phyloP scores from a whole-genome alignment of 1,140 invertebrate species.

The Platorchestia sp. region DNA sequence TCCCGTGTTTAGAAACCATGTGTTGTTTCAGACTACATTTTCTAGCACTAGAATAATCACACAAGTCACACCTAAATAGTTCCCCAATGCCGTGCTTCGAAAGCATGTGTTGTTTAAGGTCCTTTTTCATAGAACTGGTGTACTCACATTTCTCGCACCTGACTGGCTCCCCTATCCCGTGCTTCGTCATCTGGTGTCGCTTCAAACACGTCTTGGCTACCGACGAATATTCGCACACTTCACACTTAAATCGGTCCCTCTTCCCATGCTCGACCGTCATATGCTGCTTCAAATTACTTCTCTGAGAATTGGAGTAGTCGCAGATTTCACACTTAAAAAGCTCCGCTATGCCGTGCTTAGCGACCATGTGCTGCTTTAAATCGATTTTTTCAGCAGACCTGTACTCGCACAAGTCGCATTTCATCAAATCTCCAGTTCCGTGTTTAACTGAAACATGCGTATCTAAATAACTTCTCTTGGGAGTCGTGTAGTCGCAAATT shows the following conservation, averaged over 20 bases:
- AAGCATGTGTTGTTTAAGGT: background rate
- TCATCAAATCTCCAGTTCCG: background rate
- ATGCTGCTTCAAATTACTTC: too few species aligned
- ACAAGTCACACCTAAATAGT: background rate
- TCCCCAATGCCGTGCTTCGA: background rate
- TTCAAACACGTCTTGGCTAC: background rate
- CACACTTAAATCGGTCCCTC: too few species aligned
- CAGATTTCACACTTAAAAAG: background rate
- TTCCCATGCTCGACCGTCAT: too few species aligned
- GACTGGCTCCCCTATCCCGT: background rate
- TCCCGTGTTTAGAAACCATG: background rate
- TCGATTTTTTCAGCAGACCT: background rate
- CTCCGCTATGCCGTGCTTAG: background rate
- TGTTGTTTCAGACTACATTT: slow-evolving; percentile 2
- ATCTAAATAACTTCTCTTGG: background rate
- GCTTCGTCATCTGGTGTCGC: background rate
- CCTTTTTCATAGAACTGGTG: background rate
- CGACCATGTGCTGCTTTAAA: background rate
- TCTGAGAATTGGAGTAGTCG: too few species aligned
- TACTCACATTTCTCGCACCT: background rate
- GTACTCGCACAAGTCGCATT: background rate
- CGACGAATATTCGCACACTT: background rate
- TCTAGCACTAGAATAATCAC: background rate
- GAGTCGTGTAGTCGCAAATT: background rate
- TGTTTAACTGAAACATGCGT: background rate